These are phyloP conservation scores for Venustaconcha ellipsiformis DNA, from an alignment of 1,140 invertebrate species.

Conservation along the genomic window DNA sequence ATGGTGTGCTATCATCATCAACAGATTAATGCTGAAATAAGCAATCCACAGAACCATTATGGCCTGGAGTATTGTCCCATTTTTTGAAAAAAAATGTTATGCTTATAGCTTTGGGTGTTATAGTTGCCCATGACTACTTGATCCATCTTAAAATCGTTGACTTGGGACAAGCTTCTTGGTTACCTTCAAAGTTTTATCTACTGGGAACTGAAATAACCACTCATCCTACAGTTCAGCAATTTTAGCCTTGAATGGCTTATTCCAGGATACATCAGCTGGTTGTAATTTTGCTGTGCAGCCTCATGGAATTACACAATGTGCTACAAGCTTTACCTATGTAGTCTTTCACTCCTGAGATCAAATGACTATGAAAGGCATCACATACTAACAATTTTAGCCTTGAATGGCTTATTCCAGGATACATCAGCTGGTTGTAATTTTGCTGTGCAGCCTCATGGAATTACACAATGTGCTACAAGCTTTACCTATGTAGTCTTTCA, in stretches of 20 bases:
- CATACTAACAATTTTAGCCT: slow-evolving; percentile 11
- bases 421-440: slow-evolving; percentile 16
- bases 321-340: neutral
- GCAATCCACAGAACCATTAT: slow-evolving; percentile 11
- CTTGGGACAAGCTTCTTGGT: neutral
- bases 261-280: slow-evolving; percentile 17
- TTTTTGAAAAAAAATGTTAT: too few relatives aligned
- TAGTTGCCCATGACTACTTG: slow-evolving; percentile 9
- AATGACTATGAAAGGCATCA: slow-evolving; percentile 14
- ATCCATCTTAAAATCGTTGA: slow-evolving; percentile 8
- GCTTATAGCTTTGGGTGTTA: slow-evolving; percentile 8
- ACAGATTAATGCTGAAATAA: slow-evolving; percentile 3
- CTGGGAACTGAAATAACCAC: too few relatives aligned
- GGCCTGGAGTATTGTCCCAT: neutral
- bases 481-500: slow-evolving; percentile 8
- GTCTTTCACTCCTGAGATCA: slow-evolving; percentile 4
- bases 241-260: slow-evolving; percentile 12
- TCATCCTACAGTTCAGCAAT: too few relatives aligned
- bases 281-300: slow-evolving; percentile 14
- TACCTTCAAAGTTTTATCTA: too few relatives aligned
- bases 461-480: slow-evolving; percentile 6
- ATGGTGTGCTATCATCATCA: neutral
- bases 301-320: neutral
- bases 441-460: slow-evolving; percentile 7
- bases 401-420: slow-evolving; percentile 18